Evolutionary conservation across 2,113 vertebrate genomes (phyloP).

Genomic region (Pedetes capensis): DNA sequence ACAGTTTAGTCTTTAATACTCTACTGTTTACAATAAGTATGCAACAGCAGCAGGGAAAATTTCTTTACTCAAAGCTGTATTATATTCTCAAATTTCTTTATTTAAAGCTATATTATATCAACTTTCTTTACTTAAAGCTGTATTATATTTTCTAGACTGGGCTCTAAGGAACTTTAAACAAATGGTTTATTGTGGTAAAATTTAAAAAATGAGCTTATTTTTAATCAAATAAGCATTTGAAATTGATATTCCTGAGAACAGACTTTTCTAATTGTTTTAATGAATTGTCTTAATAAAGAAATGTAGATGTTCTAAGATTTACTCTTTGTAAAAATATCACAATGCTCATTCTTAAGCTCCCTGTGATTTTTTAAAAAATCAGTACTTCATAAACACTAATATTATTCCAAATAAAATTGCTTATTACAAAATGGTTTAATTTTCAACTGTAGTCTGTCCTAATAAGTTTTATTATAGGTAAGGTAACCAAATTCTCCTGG

Average conservation of each 20-base stretch:
- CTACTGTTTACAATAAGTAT: neutral
- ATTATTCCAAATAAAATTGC: neutral
- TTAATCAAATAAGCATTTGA: constrained; percentile 5
- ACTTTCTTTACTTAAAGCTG: neutral
- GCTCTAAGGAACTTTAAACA: neutral
- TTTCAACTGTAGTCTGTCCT: neutral
- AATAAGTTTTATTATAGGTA: neutral
- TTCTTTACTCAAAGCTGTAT: neutral
- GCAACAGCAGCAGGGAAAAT: neutral
- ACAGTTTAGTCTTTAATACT: neutral
- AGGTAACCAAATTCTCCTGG: neutral
- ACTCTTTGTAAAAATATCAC: neutral
- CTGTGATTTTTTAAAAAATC: neutral
- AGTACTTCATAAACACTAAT: neutral
- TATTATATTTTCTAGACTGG: neutral
- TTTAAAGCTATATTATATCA: neutral
- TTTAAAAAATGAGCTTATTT: neutral
- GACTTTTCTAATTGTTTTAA: neutral
- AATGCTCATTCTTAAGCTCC: neutral
- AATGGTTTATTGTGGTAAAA: neutral
- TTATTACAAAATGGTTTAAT: neutral
- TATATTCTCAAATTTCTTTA: too few species aligned
- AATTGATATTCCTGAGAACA: neutral
- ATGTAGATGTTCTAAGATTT: neutral
- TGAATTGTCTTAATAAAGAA: neutral